Evolutionary conservation across 2,888 invertebrate genomes (phyloP), one percentile per base, ranked within the genome.

Genomic region (Dorcus hopei): DNA sequence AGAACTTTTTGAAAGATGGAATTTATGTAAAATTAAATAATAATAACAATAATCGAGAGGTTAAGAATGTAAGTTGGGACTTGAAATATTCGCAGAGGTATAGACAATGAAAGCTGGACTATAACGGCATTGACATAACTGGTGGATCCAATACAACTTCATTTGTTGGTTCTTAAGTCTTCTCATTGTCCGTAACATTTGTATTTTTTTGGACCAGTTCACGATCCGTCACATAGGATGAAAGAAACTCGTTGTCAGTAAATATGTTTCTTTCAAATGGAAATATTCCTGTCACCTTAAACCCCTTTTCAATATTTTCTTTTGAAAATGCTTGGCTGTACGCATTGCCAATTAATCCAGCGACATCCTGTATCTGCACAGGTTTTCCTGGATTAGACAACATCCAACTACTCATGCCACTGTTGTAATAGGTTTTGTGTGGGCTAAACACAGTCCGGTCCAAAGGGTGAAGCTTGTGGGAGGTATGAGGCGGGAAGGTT

Each of bases 401-500:
- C 48, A 54, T 54, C 38, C 48, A 54, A 9, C 48, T 33, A 9
- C 47, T 48, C 5, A 14, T 48, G 9, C 16, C 38, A 11, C 11
- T 9, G 9, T 54, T 48, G 2, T 48, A 54, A 54, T 39, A 39
- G 8, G 40, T 40, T 11, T 40, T 40, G 11, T 11, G 2, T 9
- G 40, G 40, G 11, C 40, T 2, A 33, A 33, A 54, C 6, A 54
- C 54, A 14, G 16, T 42, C 2, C 38, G 42, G 38, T 54, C 49
- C 8, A 54, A 39, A 1, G 54, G 48, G 6, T 54, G 48, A 14
- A 54, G 19, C 33, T 54, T 54, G 9, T 14, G 11, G 40, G 1
- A 23, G 2, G 48, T 48, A 16, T 54, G 54, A n/a, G 54, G 39
- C 3, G 48, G 54, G 9, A 54, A 14, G 8, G 54, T 39, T 11